Evolutionary conservation across 35 echinoderm and acorn worm genomes (phyloP), one percentile per base, ranked within the genome.

Genomic region (Heliocidaris erythrogramma): DNA sequence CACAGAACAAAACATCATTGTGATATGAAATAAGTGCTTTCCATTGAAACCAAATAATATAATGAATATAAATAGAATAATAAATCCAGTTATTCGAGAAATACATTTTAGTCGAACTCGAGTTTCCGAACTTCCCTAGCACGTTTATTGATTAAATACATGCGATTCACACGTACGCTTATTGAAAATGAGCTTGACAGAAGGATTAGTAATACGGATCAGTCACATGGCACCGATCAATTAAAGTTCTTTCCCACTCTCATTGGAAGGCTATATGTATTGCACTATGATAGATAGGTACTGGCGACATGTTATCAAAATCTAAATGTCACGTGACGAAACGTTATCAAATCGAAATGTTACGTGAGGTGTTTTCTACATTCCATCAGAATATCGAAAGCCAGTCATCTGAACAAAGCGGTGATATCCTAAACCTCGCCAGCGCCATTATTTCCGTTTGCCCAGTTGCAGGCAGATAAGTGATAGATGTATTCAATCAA

Each of bases 251-350:
- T 78, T 56, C 52, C 21, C n/a, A n/a, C 65, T 21, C 27, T 78
- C 65, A 18, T 27, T 78, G 65, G n/a, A 27, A 24, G 27, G 65
- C 8, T 27, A n/a, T 18, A 2, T 78, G 65, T 78, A 5, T 5
- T n/a, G 65, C 27, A 78, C 65, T 27, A n/a, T 78, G 65, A 78
- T n/a, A n/a, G 65, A 78, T 78, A n/a, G 21, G 2, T 78, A n/a
- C 21, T 21, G 65, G 27, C 65, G 27, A 78, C 21, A 78, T 21
- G 65, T 78, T 78, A 27, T 21, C 65, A n/a, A n/a, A 78, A 78
- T n/a, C 65, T n/a, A 78, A 78, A 78, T 78, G 65, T n/a, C 65
- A 78, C 65, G 65, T 78, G 65, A 78, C n/a, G n/a, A n/a, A n/a
- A n/a, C 65, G 65, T 78, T 78, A 27, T 21, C 65, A n/a, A n/a